Evolutionary conservation across 2,113 vertebrate genomes (phyloP).

Genomic region (Ahaetulla prasina): DNA sequence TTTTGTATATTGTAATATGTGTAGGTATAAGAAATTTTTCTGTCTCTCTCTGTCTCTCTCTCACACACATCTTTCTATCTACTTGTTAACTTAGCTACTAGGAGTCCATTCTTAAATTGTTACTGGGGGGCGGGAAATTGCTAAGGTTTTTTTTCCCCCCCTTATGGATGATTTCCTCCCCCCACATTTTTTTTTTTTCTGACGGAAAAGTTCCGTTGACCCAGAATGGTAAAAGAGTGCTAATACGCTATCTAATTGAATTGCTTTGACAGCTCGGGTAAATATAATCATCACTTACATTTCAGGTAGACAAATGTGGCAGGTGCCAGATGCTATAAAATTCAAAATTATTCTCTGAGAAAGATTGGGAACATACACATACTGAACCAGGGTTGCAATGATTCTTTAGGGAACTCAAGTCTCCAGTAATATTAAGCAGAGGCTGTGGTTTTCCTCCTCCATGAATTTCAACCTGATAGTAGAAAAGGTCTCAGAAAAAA

Average conservation of each 20-base stretch:
- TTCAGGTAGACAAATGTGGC: neutral
- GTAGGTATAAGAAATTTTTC: neutral
- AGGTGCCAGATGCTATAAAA: neutral
- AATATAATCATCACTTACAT: conserved; percentile 4
- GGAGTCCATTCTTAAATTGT: neutral
- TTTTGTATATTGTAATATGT: neutral
- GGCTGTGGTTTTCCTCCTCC: neutral
- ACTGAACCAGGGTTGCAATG: neutral
- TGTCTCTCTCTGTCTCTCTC: neutral
- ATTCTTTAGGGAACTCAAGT: neutral
- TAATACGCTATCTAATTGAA: neutral
- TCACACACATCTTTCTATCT: too few relatives aligned
- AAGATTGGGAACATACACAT: neutral
- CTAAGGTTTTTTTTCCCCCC: neutral
- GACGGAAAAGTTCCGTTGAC: neutral
- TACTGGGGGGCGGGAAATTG: neutral
- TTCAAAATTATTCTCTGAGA: neutral
- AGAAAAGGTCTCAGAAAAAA: neutral
- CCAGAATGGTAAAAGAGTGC: neutral
- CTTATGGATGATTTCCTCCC: neutral
- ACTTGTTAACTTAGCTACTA: neutral
- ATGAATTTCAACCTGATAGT: neutral
- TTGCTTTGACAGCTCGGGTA: neutral
- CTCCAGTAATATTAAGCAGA: neutral
- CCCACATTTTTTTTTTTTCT: neutral